A percentile compares a stretch with the other conserved stretches of the same genome.
These are phyloP conservation scores for Philopotamus ludificatus DNA, from an alignment of 1,140 invertebrate genomes.

Conservation along the genomic window DNA sequence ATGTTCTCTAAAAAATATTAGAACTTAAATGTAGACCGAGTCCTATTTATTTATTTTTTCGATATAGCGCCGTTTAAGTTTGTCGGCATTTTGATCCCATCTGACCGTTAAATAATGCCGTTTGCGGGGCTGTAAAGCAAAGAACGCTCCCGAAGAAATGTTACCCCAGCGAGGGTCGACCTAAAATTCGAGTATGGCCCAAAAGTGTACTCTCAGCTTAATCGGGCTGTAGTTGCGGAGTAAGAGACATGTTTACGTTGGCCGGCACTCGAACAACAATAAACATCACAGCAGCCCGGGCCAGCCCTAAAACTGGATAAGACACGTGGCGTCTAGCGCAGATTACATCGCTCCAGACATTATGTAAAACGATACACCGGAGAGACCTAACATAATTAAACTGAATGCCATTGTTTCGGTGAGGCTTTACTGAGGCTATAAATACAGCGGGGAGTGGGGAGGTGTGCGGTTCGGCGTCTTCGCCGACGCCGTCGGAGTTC, in stretches of 20 bases:
- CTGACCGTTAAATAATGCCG: too few species aligned
- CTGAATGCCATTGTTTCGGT: constrained; percentile 39
- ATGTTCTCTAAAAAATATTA: too few species aligned
- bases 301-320: constrained; percentile 18
- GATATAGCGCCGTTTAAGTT: too few species aligned
- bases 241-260: constrained; percentile 26
- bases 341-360: constrained; percentile 40
- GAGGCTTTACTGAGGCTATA: constrained; percentile 34
- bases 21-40: too few species aligned
- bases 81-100: too few species aligned
- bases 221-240: constrained; percentile 12
- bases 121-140: too few species aligned
- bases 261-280: constrained; percentile 18
- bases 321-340: constrained; percentile 20
- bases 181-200: constrained; percentile 17
- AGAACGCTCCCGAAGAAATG: neutral
- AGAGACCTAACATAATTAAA: constrained; percentile 43
- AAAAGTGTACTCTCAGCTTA: constrained; percentile 18
- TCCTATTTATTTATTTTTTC: too few species aligned
- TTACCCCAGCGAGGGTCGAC: neutral
- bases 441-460: constrained; percentile 19
- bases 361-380: constrained; percentile 42
- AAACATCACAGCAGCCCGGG: constrained; percentile 13
- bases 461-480: neutral
- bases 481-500: neutral